phyloP scores from a whole-genome alignment of 2,888 invertebrate species.

The Lamellibrachia columna region DNA sequence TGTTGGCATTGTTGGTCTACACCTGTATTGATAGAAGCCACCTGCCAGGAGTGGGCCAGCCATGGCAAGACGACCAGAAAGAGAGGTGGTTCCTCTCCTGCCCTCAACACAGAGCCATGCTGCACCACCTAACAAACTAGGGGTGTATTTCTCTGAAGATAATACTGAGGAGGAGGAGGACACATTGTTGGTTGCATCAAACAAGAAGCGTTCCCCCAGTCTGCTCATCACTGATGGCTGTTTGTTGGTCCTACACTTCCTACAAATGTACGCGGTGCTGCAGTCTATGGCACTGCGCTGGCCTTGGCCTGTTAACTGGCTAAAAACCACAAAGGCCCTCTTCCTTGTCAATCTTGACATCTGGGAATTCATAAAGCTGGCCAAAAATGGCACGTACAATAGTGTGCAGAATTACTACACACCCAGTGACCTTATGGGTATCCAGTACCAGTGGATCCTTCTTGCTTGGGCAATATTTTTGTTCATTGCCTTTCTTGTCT shows the following conservation, averaged over 20 bases:
- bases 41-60: not conserved
- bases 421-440: conserved; percentile 47
- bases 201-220: conserved; percentile 48
- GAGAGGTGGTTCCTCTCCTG: not conserved
- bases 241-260: conserved; percentile 49
- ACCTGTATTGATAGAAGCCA: not conserved
- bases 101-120: not conserved
- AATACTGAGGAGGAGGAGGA: conserved; percentile 39
- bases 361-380: conserved; percentile 58
- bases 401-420: conserved; percentile 50
- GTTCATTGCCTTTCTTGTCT: conserved; percentile 41
- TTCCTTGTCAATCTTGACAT: conserved; percentile 57
- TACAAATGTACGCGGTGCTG: conserved; percentile 56
- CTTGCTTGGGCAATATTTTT: conserved; percentile 48
- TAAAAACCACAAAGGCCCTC: conserved; percentile 47
- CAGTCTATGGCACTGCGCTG: conserved; percentile 59
- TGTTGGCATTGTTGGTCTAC: not conserved
- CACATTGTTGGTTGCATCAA: conserved; percentile 46
- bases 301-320: conserved; percentile 55
- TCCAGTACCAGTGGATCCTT: conserved; percentile 49
- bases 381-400: conserved; percentile 45
- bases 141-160: conserved; percentile 22
- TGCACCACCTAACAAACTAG: not conserved
- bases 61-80: not conserved
- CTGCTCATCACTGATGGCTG: conserved; percentile 51